Evolutionary conservation across 2,797 vertebrate genomes (phyloP), one percentile per base, ranked within the genome.

Genomic region (Nyctibius grandis): DNA sequence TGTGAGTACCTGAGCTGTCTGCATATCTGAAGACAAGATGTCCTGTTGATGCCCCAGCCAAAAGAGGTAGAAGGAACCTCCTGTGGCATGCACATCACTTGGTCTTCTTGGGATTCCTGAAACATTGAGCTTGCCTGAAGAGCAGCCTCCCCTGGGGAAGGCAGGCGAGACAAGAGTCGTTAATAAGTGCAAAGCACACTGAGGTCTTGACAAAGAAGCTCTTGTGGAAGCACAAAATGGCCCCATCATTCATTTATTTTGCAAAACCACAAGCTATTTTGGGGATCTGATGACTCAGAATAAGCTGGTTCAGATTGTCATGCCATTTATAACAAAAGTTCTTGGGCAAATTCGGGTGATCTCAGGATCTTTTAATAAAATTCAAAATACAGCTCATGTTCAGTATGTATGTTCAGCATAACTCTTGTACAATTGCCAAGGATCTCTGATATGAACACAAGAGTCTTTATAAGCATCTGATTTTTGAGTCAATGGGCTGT

Each of bases 401-500:
- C 54, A 48, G 51, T 5, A 5, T 15, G 25, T 12, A 9, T 2
- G 0, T 33, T 70, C 91, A 76, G 94, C 53, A 18, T 7, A 82
- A 60, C 51, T 65, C 73, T 17, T 9, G 40, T 51, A 3, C 88
- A 53, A 42, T 29, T 82, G 79, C 85, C 88, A 60, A 9, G 73
- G 75, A 56, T 72, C 83, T 85, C 67, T 60, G 91, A 31, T 59
- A 26, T 12, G 92, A 94, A 23, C 74, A 59, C 0, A 0, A 80
- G 88, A 94, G 82, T 61, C 89, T 93, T 88, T 70, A 34, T 68
- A 85, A 97, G 93, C 75, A 92, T 92, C 95, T 97, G 94, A 88
- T 93, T 96, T 97, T 97, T 97, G 95, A 91, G 89, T 97, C 95
- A 97, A 95, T 97, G 91, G 94, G 79, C 96, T 96, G 90, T 97